These are phyloP conservation scores for Tursiops truncatus DNA, from an alignment of 2,113 vertebrate genomes.

Conservation along the genomic window DNA sequence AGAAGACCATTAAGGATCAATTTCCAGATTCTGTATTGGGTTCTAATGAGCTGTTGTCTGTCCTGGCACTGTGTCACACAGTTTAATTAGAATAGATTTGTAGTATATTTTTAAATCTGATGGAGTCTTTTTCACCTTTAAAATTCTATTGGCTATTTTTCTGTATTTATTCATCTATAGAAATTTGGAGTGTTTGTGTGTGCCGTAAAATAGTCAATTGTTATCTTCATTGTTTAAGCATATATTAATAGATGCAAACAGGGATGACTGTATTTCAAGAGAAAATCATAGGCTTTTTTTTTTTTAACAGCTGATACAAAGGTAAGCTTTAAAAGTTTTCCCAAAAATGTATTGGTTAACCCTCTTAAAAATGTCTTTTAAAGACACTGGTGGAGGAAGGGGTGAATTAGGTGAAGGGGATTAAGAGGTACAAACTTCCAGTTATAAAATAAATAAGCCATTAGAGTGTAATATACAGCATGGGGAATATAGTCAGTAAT, in stretches of 20 bases:
- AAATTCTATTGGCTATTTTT: background rate
- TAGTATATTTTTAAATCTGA: background rate
- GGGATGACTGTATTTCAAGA: background rate
- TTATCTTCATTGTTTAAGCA: conserved; percentile 34
- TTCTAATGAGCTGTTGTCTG: background rate
- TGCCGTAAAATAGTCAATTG: background rate
- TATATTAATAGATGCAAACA: conserved; percentile 34
- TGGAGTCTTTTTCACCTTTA: background rate
- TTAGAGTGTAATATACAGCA: background rate
- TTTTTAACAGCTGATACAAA: conserved; percentile 6
- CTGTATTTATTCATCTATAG: conserved; percentile 18
- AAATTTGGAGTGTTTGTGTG: background rate
- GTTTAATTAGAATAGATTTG: background rate
- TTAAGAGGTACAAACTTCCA: background rate
- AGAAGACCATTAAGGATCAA: background rate
- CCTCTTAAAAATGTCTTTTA: background rate
- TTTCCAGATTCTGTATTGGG: background rate
- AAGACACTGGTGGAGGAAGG: background rate
- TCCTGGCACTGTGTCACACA: background rate
- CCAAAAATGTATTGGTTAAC: background rate
- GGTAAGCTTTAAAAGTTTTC: conserved; percentile 26
- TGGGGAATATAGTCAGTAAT: background rate
- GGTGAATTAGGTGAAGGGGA: background rate
- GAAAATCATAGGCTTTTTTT: background rate
- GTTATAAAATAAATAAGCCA: background rate